A percentile compares a stretch with the other conserved stretches of the same genome.
Conservation (phyloP, 2,797 vertebrate genomes). For the Chromis chromis region DNA sequence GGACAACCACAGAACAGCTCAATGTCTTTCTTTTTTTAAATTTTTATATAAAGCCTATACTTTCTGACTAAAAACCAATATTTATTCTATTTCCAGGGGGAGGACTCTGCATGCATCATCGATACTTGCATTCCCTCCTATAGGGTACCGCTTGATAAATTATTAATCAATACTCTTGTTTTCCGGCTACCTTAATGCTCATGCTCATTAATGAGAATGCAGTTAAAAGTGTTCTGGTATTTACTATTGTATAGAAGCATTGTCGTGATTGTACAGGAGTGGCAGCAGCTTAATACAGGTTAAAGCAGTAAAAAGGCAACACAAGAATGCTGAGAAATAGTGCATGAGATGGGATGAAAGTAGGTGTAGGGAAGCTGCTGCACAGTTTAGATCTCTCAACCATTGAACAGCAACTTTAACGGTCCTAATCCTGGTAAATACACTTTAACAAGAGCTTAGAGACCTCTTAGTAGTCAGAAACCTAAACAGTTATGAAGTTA, state of each 20-base stretch:
- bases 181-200: constrained; percentile 43
- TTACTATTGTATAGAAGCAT: constrained; percentile 22
- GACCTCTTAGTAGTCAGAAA: background rate
- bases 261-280: constrained; percentile 7
- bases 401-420: background rate
- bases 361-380: constrained; percentile 31
- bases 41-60: constrained; percentile 8
- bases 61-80: constrained; percentile 39
- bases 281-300: background rate
- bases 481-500: background rate
- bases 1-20: constrained; percentile 14
- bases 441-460: background rate
- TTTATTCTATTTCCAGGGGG: constrained; percentile 44
- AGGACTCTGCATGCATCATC: constrained; percentile 24
- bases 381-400: constrained; percentile 4
- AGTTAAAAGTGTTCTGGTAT: constrained; percentile 9
- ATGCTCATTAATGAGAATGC: constrained; percentile 16
- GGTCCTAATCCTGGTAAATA: background rate
- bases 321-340: constrained; percentile 36
- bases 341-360: constrained; percentile 36
- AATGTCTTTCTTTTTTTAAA: constrained; percentile 14
- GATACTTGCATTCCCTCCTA: constrained; percentile 42
- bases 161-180: constrained; percentile 60
- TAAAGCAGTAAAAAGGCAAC: constrained; percentile 11
- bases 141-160: constrained; percentile 59